phyloP scores from a whole-genome alignment of 2,113 vertebrate species.

The Gorsachius goisagi region DNA sequence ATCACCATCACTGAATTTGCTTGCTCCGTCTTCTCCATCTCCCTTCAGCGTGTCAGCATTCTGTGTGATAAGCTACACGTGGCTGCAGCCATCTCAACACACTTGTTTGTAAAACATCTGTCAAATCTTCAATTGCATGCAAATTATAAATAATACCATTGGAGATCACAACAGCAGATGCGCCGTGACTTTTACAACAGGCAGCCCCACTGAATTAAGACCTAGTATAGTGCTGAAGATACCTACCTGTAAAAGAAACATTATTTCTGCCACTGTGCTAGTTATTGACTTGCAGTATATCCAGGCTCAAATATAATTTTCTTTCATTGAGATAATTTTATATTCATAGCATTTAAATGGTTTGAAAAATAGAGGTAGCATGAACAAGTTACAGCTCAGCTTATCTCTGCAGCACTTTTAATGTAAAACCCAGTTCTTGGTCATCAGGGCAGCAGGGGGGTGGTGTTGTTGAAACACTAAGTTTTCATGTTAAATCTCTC shows the following conservation, averaged over 20 bases:
- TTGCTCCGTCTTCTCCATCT: not conserved
- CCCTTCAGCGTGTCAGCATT: not conserved
- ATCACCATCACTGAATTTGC: not conserved
- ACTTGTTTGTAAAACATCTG: not conserved
- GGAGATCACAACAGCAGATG: not conserved
- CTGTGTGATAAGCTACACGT: not conserved
- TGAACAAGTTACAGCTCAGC: not conserved
- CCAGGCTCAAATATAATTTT: not conserved
- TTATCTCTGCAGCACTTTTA: not conserved
- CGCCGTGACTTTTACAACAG: not conserved
- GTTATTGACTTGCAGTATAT: not conserved
- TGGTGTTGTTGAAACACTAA: not conserved
- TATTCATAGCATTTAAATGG: not conserved
- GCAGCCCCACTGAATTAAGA: not conserved
- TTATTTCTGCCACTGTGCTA: not conserved
- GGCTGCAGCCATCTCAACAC: not conserved
- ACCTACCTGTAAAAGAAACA: not conserved
- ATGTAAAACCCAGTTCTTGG: not conserved
- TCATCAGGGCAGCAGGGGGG: fast-evolving
- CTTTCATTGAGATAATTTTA: not conserved
- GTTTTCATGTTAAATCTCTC: not conserved
- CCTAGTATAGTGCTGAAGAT: not conserved
- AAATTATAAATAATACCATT: not conserved
- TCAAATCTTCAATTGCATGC: not conserved
- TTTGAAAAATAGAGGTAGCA: not conserved